Conservation (phyloP, 2,888 invertebrate genomes). For the Eupeodes latifasciatus region DNA sequence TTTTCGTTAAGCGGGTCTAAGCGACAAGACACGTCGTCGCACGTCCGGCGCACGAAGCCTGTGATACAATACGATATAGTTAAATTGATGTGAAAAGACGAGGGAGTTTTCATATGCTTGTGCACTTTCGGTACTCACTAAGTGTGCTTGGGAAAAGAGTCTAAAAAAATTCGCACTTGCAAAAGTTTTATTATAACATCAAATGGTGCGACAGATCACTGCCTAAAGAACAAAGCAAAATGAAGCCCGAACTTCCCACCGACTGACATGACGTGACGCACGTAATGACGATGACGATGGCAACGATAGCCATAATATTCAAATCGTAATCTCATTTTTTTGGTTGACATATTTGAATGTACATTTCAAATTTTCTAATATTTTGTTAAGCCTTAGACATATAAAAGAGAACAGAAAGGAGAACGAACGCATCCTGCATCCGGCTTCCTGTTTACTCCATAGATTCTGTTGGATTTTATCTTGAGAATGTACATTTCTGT, state of each 20-base stretch:
- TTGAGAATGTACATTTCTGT: slow-evolving; percentile 27
- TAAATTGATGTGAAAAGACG: slow-evolving; percentile 45
- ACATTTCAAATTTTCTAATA: no score
- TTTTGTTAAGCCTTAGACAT: neutral
- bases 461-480: slow-evolving; percentile 35
- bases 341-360: neutral
- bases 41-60: neutral
- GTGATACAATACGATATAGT: slow-evolving; percentile 54
- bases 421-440: slow-evolving; percentile 20
- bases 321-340: slow-evolving; percentile 51
- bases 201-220: slow-evolving; percentile 70
- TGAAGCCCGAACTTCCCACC: slow-evolving; percentile 53
- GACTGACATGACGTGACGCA: slow-evolving; percentile 1
- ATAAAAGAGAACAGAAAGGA: neutral
- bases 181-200: slow-evolving; percentile 70
- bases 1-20: neutral
- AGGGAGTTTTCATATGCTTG: neutral
- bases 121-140: no score
- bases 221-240: slow-evolving; percentile 60
- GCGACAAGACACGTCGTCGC: neutral
- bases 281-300: no score
- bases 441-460: slow-evolving; percentile 31
- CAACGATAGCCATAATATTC: slow-evolving; percentile 60
- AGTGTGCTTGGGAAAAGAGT: no score
- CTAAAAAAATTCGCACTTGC: slow-evolving; percentile 43